These are phyloP conservation scores for Daphoenositta chrysoptera DNA, from an alignment of 2,113 vertebrate species.

Conservation along the genomic window DNA sequence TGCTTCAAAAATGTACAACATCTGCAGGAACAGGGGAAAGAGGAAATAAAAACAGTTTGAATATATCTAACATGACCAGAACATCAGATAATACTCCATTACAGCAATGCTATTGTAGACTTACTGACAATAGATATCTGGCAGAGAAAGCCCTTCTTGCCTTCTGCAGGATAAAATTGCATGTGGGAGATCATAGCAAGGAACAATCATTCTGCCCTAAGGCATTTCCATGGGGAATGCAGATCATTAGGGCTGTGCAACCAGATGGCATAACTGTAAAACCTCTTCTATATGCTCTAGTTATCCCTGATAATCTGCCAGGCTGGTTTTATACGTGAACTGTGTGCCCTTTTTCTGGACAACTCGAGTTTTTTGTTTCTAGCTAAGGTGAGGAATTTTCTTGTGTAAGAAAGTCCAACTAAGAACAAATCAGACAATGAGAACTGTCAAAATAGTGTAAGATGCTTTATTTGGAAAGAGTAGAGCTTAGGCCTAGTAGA, in stretches of 20 bases:
- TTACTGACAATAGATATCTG: background rate
- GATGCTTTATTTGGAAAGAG: background rate
- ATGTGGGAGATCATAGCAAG: background rate
- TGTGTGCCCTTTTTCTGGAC: background rate
- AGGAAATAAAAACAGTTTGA: background rate
- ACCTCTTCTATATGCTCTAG: background rate
- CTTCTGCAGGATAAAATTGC: background rate
- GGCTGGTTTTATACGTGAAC: background rate
- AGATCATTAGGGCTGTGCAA: background rate
- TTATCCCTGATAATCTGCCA: background rate
- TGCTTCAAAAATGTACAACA: background rate
- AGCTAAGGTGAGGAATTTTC: background rate
- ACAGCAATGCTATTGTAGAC: background rate
- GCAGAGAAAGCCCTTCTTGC: background rate
- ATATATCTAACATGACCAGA: background rate
- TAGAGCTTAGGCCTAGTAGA: background rate
- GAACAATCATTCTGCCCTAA: background rate
- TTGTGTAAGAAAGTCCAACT: background rate
- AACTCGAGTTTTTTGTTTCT: background rate
- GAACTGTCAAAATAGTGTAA: background rate
- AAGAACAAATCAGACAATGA: background rate
- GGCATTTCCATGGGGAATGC: background rate
- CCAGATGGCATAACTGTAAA: background rate
- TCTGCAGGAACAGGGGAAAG: background rate
- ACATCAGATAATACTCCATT: background rate